Base-by-base conservation (phyloP, 2,888 invertebrate genomes). In the Apotomis betuletana region DNA sequence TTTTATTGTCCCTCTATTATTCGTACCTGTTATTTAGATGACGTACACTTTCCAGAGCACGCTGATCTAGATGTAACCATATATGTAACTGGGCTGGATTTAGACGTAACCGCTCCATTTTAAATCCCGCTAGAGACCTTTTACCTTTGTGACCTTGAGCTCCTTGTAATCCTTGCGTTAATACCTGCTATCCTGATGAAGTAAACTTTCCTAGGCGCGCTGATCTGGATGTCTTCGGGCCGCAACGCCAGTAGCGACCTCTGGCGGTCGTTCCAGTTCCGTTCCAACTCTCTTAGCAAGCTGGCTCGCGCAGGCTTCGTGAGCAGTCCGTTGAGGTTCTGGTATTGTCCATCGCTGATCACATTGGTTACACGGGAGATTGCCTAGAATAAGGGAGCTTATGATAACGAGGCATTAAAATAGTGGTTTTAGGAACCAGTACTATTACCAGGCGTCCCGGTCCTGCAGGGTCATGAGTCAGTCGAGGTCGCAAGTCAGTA, bases 41-140 rank as follows among this genome's bases (percentile, higher is more conserved):
- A 93, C 93, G 79, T 93, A 90, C 12, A 94, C 90, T 80, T 91
- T 92, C 55, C 92, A 83, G 12, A 94, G 92, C 0, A 91, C 88
- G 12, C 90, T 88, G 77, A 94, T 91, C 75, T 92, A 91, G 78
- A 93, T 92, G 74, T n/a, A n/a, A 15, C 1, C 15, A n/a, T 15
- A 15, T 0, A 15, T 15, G 15, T 15, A 15, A 15, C 1, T 15
- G 15, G 27, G 27, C 27, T 27, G 27, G 27, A 27, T 27, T 2
- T 27, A 27, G 27, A 27, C 0, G 27, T 27, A 27, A 27, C 27
- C 27, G 27, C 27, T 27, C 27, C 1, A 27, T 1, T 27, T 27
- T 27, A 27, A 27, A 27, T 27, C 27, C 27, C 27, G 2, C 27
- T 2, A 2, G 1, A 27, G 27, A 27, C 27, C 2, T 27, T 27